Evolutionary conservation across 2,797 vertebrate genomes (phyloP).

Genomic region (Etheostoma nigrum): DNA sequence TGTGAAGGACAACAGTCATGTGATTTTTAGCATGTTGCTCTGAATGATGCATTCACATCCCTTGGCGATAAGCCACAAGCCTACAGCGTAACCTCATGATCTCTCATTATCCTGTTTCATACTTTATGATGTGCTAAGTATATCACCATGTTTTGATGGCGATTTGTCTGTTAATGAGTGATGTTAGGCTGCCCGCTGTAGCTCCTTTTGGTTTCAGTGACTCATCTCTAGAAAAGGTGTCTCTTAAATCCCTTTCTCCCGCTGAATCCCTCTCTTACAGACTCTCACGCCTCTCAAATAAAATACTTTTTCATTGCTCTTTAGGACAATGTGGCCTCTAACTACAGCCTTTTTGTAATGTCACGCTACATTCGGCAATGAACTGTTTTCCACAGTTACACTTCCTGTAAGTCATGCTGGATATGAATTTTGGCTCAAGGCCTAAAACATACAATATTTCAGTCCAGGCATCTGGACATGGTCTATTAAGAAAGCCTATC

Average conservation of each 20-base stretch:
- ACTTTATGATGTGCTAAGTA: constrained; percentile 20
- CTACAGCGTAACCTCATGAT: constrained; percentile 24
- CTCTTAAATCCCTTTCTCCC: background rate
- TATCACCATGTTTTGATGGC: constrained; percentile 15
- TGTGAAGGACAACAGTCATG: constrained; percentile 19
- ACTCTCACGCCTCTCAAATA: constrained; percentile 11
- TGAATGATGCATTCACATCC: constrained; percentile 17
- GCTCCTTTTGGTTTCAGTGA: constrained; percentile 27
- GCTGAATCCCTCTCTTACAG: background rate
- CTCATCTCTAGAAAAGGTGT: constrained; percentile 29
- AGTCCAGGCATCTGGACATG: constrained; percentile 49
- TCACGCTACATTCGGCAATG: constrained; percentile 13
- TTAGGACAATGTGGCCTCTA: constrained; percentile 15
- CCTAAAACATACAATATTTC: constrained; percentile 19
- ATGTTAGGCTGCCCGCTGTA: constrained; percentile 14
- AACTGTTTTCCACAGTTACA: constrained; percentile 41
- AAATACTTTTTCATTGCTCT: constrained; percentile 7
- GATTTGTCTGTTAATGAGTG: constrained; percentile 38
- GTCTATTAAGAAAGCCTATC: constrained; percentile 47
- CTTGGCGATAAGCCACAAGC: background rate
- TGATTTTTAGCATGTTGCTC: constrained; percentile 17
- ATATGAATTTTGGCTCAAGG: constrained; percentile 34
- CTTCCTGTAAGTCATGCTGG: constrained; percentile 16
- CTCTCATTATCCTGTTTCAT: constrained; percentile 29
- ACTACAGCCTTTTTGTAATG: constrained; percentile 1